Evolutionary conservation across 1,140 invertebrate species (phyloP).

Genomic region (Diachasmimorpha longicaudata): DNA sequence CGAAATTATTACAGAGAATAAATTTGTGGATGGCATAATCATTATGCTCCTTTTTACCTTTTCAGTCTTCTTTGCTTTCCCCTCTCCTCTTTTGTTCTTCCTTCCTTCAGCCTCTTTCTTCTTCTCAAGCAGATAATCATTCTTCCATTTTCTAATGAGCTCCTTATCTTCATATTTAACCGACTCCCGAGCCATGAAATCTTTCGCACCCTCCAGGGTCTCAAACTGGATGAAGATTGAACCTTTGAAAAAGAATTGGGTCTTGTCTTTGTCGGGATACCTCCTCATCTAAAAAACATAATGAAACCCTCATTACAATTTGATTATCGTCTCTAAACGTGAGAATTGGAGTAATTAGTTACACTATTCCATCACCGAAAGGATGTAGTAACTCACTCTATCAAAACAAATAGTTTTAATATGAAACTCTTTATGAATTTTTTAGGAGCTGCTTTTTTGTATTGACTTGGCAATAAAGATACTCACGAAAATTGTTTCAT

Average conservation of each 20-base stretch:
- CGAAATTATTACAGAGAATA: background rate
- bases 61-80: constrained; percentile 49
- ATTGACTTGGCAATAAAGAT: too few relatives aligned
- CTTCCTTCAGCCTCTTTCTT: constrained; percentile 70
- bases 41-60: too few relatives aligned
- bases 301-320: constrained; percentile 6
- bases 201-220: constrained; percentile 74
- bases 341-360: too few relatives aligned
- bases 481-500: constrained; percentile 76
- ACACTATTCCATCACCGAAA: too few relatives aligned
- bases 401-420: too few relatives aligned
- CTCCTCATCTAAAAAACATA: constrained; percentile 68
- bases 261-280: constrained; percentile 72
- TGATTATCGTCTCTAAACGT: too few relatives aligned
- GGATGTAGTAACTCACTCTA: too few relatives aligned
- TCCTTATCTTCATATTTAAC: constrained; percentile 77
- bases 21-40: background rate
- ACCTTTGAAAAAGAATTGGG: constrained; percentile 78
- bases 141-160: constrained; percentile 72
- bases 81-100: constrained; percentile 64
- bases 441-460: too few relatives aligned
- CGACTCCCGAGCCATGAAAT: constrained; percentile 69
- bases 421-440: too few relatives aligned
- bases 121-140: constrained; percentile 75
- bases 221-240: constrained; percentile 88